Evolutionary conservation across 2,888 invertebrate genomes (phyloP).

Genomic region (Seira ritae): DNA sequence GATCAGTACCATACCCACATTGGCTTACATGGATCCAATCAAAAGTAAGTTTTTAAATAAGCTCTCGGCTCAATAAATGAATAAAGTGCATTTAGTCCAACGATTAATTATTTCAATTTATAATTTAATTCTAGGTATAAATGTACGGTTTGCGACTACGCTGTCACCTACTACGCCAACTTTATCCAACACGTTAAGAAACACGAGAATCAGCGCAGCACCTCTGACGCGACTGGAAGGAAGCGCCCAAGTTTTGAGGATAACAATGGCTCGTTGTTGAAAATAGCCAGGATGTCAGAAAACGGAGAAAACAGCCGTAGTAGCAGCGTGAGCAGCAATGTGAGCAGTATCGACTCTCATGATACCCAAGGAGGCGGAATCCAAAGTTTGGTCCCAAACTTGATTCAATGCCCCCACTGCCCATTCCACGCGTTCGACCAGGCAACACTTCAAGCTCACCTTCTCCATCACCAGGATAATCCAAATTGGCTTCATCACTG

Average conservation of each 20-base stretch:
- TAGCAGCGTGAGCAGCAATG: conserved; percentile 20
- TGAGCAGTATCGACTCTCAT: neutral
- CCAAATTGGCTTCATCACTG: conserved; percentile 79
- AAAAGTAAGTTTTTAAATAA: conserved; percentile 77
- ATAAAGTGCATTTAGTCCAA: neutral
- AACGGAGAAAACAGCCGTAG: conserved; percentile 37
- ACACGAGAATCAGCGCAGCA: conserved; percentile 77
- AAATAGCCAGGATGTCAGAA: conserved; percentile 35
- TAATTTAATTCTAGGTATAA: conserved; percentile 80
- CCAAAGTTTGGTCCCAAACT: neutral
- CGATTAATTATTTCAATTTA: conserved; percentile 10
- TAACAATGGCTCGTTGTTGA: conserved; percentile 77
- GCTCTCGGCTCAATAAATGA: too few species aligned
- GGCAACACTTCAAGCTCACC: conserved; percentile 85
- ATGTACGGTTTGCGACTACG: conserved; percentile 91
- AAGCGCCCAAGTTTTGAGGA: conserved; percentile 81
- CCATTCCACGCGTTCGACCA: conserved; percentile 86
- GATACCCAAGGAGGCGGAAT: conserved; percentile 2
- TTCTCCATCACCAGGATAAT: conserved; percentile 81
- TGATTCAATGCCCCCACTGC: conserved; percentile 82
- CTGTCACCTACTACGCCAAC: conserved; percentile 90
- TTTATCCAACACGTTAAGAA: conserved; percentile 89
- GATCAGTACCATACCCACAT: conserved; percentile 87
- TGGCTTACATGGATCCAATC: conserved; percentile 88
- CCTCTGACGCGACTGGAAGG: conserved; percentile 74